Percentiles rank a stretch among this genome's conserved stretches.
Evolutionary conservation across 1,140 invertebrate genomes (phyloP).

Genomic region (Ceratina calcarata): DNA sequence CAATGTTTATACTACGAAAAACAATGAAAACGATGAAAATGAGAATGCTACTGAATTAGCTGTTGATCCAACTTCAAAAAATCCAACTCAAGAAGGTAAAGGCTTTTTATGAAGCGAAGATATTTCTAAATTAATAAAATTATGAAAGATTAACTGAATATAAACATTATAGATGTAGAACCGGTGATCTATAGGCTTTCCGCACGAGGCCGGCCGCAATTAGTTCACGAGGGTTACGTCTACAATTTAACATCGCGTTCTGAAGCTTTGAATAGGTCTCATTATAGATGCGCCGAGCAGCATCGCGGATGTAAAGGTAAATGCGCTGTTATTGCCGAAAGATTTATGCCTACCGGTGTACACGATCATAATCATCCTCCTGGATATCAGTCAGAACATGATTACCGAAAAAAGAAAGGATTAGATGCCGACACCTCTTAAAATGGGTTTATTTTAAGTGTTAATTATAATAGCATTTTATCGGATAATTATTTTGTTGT

Average conservation of each 20-base stretch:
- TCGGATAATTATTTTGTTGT: neutral
- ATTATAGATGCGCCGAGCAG: constrained; percentile 69
- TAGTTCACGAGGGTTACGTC: constrained; percentile 68
- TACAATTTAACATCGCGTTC: constrained; percentile 71
- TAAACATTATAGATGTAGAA: constrained; percentile 52
- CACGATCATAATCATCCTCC: constrained; percentile 69
- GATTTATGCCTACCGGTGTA: constrained; percentile 71
- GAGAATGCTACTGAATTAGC: neutral
- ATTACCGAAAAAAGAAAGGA: constrained; percentile 68
- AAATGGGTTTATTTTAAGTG: constrained; percentile 10
- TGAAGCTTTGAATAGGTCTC: constrained; percentile 65
- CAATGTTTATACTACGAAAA: constrained; percentile 31
- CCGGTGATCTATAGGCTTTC: constrained; percentile 70
- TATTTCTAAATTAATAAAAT: no score
- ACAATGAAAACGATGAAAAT: neutral
- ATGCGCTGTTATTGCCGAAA: constrained; percentile 70
- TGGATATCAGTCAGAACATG: constrained; percentile 67
- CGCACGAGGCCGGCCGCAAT: constrained; percentile 66
- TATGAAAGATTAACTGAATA: neutral
- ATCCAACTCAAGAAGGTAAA: constrained; percentile 40
- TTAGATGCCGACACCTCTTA: constrained; percentile 52
- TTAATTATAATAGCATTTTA: constrained; percentile 18
- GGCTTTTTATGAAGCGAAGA: neutral
- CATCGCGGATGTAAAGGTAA: constrained; percentile 72
- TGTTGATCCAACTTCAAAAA: constrained; percentile 14